These are phyloP conservation scores for Gallinago jamesoni DNA, from an alignment of 2,113 vertebrate species.

Conservation along the genomic window DNA sequence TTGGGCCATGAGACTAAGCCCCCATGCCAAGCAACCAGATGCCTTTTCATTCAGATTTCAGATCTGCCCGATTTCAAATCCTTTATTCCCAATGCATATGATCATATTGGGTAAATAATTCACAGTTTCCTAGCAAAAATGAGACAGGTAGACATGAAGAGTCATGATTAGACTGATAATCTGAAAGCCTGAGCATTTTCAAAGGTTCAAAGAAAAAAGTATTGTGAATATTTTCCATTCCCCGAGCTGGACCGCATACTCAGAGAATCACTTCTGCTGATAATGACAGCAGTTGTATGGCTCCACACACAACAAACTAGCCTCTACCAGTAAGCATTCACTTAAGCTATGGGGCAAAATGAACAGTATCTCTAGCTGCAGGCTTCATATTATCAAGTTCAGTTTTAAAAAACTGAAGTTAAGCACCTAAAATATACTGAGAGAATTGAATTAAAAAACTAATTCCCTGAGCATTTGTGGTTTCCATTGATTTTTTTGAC, in stretches of 20 bases:
- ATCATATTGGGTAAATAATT: not conserved
- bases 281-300: not conserved
- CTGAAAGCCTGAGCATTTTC: not conserved
- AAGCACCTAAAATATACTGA: not conserved
- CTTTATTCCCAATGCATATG: not conserved
- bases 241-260: accelerated
- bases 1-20: not conserved
- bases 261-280: not conserved
- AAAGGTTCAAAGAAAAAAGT: not conserved
- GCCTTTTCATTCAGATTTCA: not conserved
- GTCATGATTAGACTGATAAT: not conserved
- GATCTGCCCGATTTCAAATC: not conserved
- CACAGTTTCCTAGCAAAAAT: not conserved
- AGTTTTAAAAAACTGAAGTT: not conserved
- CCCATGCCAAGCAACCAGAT: not conserved
- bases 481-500: not conserved
- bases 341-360: not conserved
- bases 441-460: not conserved
- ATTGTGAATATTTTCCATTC: not conserved
- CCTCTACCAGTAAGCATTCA: not conserved
- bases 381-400: not conserved
- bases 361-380: not conserved
- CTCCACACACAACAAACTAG: not conserved
- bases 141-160: not conserved
- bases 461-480: not conserved